phyloP scores from a whole-genome alignment of 1,140 invertebrate species.

The Phthorimaea operculella region DNA sequence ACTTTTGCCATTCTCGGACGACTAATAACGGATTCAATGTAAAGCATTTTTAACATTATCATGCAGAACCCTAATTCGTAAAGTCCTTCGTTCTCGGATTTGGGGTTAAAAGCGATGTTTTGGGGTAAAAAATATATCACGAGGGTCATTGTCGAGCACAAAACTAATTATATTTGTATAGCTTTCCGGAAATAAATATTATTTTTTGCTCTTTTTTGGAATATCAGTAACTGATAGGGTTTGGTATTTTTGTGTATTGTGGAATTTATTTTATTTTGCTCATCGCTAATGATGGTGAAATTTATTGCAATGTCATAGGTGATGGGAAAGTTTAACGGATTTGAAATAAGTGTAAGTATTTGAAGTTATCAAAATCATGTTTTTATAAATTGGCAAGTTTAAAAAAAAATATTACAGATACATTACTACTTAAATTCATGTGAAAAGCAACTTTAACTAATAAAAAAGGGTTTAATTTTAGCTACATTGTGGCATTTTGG shows the following conservation, averaged over 20 bases:
- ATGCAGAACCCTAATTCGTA: too few species aligned
- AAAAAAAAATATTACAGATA: too few species aligned
- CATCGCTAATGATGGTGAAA: constrained; percentile 13
- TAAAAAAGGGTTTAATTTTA: too few species aligned
- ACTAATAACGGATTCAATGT: too few species aligned
- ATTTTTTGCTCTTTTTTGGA: constrained; percentile 30
- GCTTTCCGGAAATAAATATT: constrained; percentile 29
- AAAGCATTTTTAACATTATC: too few species aligned
- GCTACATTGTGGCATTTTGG: too few species aligned
- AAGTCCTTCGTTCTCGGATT: constrained; percentile 18
- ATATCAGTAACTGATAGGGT: constrained; percentile 25
- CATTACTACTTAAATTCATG: too few species aligned
- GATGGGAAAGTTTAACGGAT: constrained; percentile 21
- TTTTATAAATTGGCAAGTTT: too few species aligned
- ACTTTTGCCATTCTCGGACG: too few species aligned
- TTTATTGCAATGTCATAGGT: constrained; percentile 20
- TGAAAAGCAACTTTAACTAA: too few species aligned
- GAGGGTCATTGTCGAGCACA: constrained; percentile 43
- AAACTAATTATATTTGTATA: constrained; percentile 63
- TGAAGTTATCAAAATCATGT: not conserved
- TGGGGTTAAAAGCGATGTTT: constrained; percentile 56
- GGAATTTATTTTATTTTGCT: constrained; percentile 14
- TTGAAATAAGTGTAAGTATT: not conserved
- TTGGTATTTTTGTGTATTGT: constrained; percentile 20
- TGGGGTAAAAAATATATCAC: constrained; percentile 43